Base-by-base conservation (phyloP, 2,113 vertebrate species). In the Hippocampus zosterae region DNA sequence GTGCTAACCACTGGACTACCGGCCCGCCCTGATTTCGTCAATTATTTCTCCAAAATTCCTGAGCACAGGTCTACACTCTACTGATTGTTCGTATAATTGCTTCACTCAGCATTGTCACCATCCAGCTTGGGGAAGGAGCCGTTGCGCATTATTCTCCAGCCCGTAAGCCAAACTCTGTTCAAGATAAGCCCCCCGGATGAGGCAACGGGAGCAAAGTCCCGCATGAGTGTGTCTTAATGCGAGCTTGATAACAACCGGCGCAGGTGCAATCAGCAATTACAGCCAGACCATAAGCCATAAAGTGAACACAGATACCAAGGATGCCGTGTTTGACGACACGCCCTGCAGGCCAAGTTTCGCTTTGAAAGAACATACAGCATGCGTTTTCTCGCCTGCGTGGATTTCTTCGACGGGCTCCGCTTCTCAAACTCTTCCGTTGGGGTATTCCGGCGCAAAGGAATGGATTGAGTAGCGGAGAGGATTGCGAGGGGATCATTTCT, bases 171-270 rank as follows among this genome's bases (percentile, higher is more conserved):
- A 37, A 21, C 12, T 25, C 21, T 52, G 46, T 42, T n/a, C 0
- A 29, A 66, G 65, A 74, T 76, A 69, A 41, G 33, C 19, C 52
- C 52, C 67, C n/a, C 67, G 25, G 75, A 19, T 8, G 27, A 21
- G 41, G 27, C 37, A 65, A 23, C 46, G 68, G 62, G 84, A 78
- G 63, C 77, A 88, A 75, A 89, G 88, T 91, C 75, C 90, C 84
- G 23, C 57, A 9, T 68, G 33, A 63, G 11, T 71, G 75, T 65
- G 60, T 41, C 13, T 1, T 11, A 8, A 75, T 50, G 4, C 37
- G 50, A 48, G 9, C 15, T 16, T 66, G 78, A 80, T 83, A 89
- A 87, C 16, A 37, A 5, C 2, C 37, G 52, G 21, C 44, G 27
- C 21, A 52, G 46, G 15, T 75, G 86, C 88, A 91, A 89, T 88